phyloP scores from a whole-genome alignment of 2,113 vertebrate genomes.

The Bungarus multicinctus region DNA sequence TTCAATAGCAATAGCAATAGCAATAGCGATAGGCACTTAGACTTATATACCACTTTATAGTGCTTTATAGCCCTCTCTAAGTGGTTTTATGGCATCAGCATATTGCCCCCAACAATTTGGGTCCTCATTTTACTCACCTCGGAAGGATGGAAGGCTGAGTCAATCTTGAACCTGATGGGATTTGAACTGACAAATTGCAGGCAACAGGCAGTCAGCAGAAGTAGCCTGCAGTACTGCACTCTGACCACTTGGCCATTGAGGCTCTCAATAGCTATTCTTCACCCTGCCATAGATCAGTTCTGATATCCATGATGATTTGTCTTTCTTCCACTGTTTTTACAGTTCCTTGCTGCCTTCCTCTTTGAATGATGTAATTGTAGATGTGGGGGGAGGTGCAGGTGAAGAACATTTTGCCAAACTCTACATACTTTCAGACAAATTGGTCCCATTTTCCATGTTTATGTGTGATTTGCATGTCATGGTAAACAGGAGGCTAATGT shows the following conservation, averaged over 20 bases:
- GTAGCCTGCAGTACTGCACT: too few species aligned
- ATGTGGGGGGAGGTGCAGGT: not conserved
- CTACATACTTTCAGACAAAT: not conserved
- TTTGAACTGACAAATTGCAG: too few species aligned
- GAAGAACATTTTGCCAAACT: not conserved
- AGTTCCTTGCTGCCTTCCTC: not conserved
- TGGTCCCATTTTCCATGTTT: not conserved
- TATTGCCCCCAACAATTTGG: too few species aligned
- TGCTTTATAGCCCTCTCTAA: too few species aligned
- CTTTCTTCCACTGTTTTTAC: not conserved
- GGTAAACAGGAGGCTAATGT: not conserved
- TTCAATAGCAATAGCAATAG: not conserved
- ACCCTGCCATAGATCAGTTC: not conserved
- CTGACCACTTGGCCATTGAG: too few species aligned
- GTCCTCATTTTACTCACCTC: too few species aligned
- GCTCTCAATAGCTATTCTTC: not conserved
- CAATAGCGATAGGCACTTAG: too few species aligned
- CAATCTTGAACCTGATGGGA: too few species aligned
- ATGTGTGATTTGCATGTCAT: not conserved
- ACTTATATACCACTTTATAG: too few species aligned
- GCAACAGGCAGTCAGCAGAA: too few species aligned
- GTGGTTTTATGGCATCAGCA: too few species aligned
- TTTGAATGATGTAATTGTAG: not conserved
- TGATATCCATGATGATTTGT: not conserved
- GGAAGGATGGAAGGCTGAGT: too few species aligned